These are phyloP conservation scores for Notodonta dromedarius DNA, from an alignment of 2,888 invertebrate genomes.

Conservation along the genomic window DNA sequence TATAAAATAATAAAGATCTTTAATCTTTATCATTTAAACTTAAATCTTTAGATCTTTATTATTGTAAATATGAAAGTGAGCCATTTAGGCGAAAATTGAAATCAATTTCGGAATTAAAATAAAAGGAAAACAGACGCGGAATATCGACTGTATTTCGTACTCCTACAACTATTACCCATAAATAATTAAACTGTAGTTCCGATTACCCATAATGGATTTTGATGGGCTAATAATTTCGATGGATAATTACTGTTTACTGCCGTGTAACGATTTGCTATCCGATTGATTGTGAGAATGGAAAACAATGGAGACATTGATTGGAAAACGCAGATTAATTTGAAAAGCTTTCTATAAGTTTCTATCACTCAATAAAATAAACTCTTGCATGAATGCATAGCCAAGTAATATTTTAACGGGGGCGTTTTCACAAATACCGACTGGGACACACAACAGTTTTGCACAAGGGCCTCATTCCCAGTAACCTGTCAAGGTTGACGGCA, in stretches of 20 bases:
- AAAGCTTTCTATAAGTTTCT: too few species aligned
- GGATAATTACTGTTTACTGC: conserved; percentile 10
- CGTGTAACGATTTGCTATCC: not conserved
- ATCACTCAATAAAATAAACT: too few species aligned
- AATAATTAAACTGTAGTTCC: conserved; percentile 31
- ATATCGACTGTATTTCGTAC: too few species aligned
- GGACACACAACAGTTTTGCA: conserved; percentile 2
- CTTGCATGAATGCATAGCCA: not conserved
- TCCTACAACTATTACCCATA: conserved; percentile 39
- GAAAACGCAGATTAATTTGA: too few species aligned
- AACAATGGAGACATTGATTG: not conserved
- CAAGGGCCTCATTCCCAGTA: conserved; percentile 26
- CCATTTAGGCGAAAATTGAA: too few species aligned
- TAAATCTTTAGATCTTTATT: too few species aligned
- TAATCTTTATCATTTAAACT: too few species aligned
- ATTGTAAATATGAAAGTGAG: too few species aligned
- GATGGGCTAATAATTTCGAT: conserved; percentile 37
- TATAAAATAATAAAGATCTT: conserved; percentile 32
- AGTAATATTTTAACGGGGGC: too few species aligned
- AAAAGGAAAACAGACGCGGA: too few species aligned
- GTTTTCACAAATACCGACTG: not conserved
- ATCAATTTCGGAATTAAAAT: too few species aligned
- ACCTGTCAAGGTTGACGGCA: conserved; percentile 55
- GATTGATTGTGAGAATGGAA: too few species aligned
- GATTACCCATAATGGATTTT: conserved; percentile 28